Conservation (phyloP, 2,113 vertebrate genomes). For the Lepus timidus region DNA sequence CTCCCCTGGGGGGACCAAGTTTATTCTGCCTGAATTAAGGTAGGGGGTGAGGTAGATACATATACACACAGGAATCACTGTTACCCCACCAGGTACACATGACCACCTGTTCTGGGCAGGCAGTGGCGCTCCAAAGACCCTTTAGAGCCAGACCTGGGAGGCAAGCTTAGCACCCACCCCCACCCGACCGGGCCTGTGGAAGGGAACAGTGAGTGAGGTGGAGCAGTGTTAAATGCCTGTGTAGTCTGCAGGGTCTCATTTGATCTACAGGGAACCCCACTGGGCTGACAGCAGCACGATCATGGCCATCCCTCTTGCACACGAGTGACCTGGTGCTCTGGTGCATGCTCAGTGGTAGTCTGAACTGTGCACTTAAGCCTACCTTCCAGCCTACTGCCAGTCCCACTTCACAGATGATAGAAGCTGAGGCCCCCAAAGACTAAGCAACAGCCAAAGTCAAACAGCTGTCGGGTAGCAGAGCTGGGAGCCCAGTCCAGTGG, state of each 20-base stretch:
- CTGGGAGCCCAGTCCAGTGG: not conserved
- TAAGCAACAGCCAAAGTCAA: not conserved
- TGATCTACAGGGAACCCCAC: not conserved
- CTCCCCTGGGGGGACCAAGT: not conserved
- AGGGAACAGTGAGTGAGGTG: not conserved
- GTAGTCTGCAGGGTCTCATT: not conserved
- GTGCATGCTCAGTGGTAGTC: not conserved
- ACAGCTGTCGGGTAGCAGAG: not conserved
- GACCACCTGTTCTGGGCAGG: not conserved
- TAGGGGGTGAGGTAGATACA: not conserved
- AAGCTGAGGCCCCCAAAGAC: constrained; percentile 35
- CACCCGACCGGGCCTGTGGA: not conserved
- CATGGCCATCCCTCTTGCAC: not conserved
- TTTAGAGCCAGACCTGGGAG: not conserved
- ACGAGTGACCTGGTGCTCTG: not conserved
- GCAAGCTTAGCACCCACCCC: not conserved
- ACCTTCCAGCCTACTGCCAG: not conserved
- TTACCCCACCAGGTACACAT: not conserved
- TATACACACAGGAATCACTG: not conserved
- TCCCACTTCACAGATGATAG: not conserved
- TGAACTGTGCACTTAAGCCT: not conserved
- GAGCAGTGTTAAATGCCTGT: too few species aligned
- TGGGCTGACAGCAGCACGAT: not conserved
- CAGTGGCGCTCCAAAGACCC: not conserved
- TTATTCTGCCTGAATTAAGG: not conserved